Base-by-base conservation (phyloP, 2,113 vertebrate species). In the Chamaetylas fuelleborni region DNA sequence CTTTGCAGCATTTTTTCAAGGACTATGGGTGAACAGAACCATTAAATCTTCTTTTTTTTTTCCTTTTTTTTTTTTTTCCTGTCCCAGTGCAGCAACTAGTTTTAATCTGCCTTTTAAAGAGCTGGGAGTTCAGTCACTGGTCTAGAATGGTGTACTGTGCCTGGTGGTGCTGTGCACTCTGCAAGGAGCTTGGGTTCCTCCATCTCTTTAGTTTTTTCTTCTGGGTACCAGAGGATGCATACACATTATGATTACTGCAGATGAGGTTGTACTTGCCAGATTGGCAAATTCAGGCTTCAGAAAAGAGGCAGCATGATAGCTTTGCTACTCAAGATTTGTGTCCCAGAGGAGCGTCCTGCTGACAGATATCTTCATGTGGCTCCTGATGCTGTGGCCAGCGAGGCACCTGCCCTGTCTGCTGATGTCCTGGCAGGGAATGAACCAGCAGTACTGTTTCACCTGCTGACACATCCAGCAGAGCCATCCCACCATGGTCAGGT, bases 201-300 rank as follows among this genome's bases (percentile, higher is more conserved):
- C 28, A 33, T 31, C 28, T 36, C 58, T 67, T 47, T 33, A 36
- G 9, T 43, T 83, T 88, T 90, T 76, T 57, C 19, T 57, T 61
- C 45, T 61, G 36, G 28, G 14, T 1, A 0, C n/a, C n/a, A 53
- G 33, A 61, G 60, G 45, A 42, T 38, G 36, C 28, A 13, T 40
- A 5, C 6, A 25, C 3, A 0, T 89, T 64, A n/a, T 1, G 0
- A 23, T 74, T 76, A 53, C 36, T 1, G 2, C 26, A 50, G 53
- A 14, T 0, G 0, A 80, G 11, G 18, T 34, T 70, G 8, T 56
- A 48, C 28, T 10, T 48, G 25, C 61, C 50, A 53, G 28, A 56
- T 19, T 93, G 83, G 23, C 28, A 45, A 56, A 61, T 61, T 53
- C 53, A 88, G 53, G 14, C 79, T 95, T 86, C 40, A 79, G 23